phyloP scores from a whole-genome alignment of 1,140 invertebrate species.

The Xylocopa sonorina region DNA sequence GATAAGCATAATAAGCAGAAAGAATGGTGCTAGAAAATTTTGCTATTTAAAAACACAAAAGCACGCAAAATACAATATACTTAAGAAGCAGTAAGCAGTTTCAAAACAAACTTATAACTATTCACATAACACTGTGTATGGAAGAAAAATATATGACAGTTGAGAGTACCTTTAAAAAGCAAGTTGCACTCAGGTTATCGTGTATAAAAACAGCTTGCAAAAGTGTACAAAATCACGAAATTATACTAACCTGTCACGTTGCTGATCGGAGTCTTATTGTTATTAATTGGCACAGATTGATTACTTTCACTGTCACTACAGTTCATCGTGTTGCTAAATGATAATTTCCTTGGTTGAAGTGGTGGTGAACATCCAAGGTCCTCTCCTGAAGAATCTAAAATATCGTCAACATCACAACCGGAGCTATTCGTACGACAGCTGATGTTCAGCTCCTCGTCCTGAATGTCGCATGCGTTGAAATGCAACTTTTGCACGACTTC shows the following conservation, averaged over 20 bases:
- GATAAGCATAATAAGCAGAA: neutral
- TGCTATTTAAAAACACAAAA: neutral
- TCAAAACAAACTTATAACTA: neutral
- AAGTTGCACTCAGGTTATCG: neutral
- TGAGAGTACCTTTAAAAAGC: neutral
- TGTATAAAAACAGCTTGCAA: neutral
- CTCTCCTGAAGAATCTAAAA: conserved; percentile 75
- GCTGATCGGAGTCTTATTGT: conserved; percentile 63
- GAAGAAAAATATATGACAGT: neutral
- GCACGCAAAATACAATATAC: neutral
- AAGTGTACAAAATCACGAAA: neutral
- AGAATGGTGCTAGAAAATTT: neutral
- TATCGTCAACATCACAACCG: conserved; percentile 76
- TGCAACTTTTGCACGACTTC: conserved; percentile 75
- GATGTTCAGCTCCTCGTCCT: conserved; percentile 76
- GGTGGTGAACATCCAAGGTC: conserved; percentile 71
- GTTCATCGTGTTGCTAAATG: conserved; percentile 73
- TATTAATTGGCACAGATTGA: conserved; percentile 50
- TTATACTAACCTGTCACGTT: conserved; percentile 72
- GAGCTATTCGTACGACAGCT: conserved; percentile 76
- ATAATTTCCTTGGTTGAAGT: conserved; percentile 75
- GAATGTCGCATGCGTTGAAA: conserved; percentile 74
- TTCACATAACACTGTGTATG: neutral
- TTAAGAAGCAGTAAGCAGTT: neutral
- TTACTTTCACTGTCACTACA: conserved; percentile 74